Base-by-base conservation (phyloP, 2,797 vertebrate genomes). In the Pterois miles region DNA sequence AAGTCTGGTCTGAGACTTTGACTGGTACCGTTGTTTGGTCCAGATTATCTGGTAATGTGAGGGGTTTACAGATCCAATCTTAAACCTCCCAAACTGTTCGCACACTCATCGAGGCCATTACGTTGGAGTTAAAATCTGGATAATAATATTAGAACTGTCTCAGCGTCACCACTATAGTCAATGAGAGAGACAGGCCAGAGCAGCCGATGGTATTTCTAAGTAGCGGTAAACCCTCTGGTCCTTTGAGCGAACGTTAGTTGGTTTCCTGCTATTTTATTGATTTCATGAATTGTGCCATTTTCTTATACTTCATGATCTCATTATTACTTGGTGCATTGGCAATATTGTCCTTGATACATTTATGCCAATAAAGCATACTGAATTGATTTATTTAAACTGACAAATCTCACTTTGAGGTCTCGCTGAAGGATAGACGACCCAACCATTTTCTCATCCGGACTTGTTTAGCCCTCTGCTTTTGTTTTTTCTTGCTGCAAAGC, bases 61-160 rank as follows among this genome's bases (percentile, higher is more conserved):
- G 6, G 56, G 56, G 3, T 1, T 34, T 12, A 22, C 57, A 58
- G 29, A 34, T 34, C 57, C 31, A 58, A 11, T 33, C 29, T n/a
- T 33, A n/a, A 59, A 59, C 31, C 31, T 59, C 56, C 56, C 18
- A 3, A n/a, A 59, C 57, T 0, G 6, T 22, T 59, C 11, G 6
- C 20, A 33, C 18, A 2, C 20, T 22, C 31, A 34, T 6, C 7
- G 31, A 13, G 36, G 20, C 22, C 10, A 2, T 54, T 56, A 29
- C 20, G 20, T 22, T 23, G n/a, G n/a, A 23, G 58, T 14, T 60
- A 18, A 40, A 40, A 63, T 40, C 36, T 63, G 13, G 38, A 18
- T 25, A 4, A 38, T 62, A 0, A 10, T 1, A 3, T 63, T 11
- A 40, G 14, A 14, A 6, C 0, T 38, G 0, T 57, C 4, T 8